Conservation (phyloP, 2,888 invertebrate genomes). For the Lithophane semibrunnea region DNA sequence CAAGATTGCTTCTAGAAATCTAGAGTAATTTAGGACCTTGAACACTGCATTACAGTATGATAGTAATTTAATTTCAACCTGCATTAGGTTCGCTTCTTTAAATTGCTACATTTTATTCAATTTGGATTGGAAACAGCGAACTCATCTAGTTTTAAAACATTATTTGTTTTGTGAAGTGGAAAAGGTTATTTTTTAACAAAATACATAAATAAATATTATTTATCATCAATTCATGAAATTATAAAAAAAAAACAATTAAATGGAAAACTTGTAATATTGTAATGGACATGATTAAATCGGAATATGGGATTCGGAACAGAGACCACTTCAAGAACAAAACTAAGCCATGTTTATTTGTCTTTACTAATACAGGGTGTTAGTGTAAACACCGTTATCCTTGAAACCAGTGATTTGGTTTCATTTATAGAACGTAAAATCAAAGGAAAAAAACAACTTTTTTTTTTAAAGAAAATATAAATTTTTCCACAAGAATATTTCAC, state of each 20-base stretch:
- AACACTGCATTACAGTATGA: neutral
- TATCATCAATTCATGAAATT: no score
- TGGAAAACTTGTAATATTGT: neutral
- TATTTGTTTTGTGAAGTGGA: no score
- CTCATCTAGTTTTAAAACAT: neutral
- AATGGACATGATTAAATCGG: neutral
- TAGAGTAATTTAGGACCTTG: slow-evolving; percentile 15
- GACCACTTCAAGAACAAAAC: neutral
- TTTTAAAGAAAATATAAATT: no score
- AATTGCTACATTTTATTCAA: slow-evolving; percentile 12
- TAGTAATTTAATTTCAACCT: slow-evolving; percentile 14
- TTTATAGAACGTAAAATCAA: no score
- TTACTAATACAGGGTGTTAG: no score
- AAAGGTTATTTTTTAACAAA: neutral
- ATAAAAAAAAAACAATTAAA: neutral
- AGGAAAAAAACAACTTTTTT: no score
- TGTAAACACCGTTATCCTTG: no score
- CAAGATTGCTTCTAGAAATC: slow-evolving; percentile 10
- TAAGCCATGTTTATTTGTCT: no score
- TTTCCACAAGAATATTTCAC: no score
- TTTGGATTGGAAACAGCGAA: neutral
- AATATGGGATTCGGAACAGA: neutral
- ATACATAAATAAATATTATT: neutral
- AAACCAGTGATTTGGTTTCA: no score
- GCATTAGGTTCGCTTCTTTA: slow-evolving; percentile 6